Evolutionary conservation across 2,797 vertebrate species (phyloP).

Genomic region (Distichodus sexfasciatus): DNA sequence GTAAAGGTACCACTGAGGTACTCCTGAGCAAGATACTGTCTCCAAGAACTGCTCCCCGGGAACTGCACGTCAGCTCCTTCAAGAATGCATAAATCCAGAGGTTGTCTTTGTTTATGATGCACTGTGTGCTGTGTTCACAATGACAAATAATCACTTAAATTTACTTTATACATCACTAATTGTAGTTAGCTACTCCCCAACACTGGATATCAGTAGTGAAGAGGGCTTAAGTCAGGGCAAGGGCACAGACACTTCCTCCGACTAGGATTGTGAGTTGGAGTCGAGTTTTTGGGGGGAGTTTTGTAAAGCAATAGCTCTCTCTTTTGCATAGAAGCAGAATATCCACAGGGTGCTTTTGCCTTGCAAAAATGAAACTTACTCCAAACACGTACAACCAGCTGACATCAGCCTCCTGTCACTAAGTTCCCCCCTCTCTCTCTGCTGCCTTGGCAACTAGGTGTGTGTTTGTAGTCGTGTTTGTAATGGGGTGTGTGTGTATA

Average conservation of each 20-base stretch:
- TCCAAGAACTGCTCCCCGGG: too few relatives aligned
- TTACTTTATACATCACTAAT: too few relatives aligned
- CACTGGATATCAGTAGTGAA: constrained; percentile 9
- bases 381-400: constrained; percentile 39
- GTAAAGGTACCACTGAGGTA: too few relatives aligned
- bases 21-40: too few relatives aligned
- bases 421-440: constrained; percentile 39
- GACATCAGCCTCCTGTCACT: constrained; percentile 46
- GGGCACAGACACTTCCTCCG: too few relatives aligned
- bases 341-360: constrained; percentile 14
- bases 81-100: too few relatives aligned
- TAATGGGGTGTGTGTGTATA: constrained; percentile 11
- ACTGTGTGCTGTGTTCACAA: too few relatives aligned
- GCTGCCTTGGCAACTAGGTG: constrained; percentile 44
- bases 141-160: too few relatives aligned
- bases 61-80: too few relatives aligned
- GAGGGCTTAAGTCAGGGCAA: constrained; percentile 15
- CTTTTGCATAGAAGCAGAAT: background rate
- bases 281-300: background rate
- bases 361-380: constrained; percentile 30
- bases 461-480: constrained; percentile 6
- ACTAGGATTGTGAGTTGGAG: too few relatives aligned
- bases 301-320: background rate
- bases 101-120: too few relatives aligned
- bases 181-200: too few relatives aligned